Conservation (phyloP, 2,113 vertebrate species). For the Nymphicus hollandicus region DNA sequence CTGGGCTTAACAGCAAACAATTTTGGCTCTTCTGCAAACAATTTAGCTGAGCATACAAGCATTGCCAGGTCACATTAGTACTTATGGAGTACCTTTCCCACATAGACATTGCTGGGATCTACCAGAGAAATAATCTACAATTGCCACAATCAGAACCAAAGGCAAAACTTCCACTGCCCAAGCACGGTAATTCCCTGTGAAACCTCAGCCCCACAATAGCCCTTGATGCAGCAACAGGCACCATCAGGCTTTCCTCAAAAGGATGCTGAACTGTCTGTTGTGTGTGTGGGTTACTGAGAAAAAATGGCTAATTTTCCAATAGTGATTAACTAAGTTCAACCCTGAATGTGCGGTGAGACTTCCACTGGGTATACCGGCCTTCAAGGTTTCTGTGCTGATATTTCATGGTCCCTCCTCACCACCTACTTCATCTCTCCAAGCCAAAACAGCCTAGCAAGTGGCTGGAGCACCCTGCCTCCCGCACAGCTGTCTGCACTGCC, state of each 20-base stretch:
- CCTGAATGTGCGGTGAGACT: not conserved
- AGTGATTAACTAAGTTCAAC: fast-evolving
- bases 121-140: not conserved
- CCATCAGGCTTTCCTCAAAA: not conserved
- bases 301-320: not conserved
- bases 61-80: not conserved
- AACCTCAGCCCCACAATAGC: not conserved
- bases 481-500: not conserved
- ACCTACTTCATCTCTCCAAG: not conserved
- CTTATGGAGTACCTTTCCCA: not conserved
- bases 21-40: not conserved
- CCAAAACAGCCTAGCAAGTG: fast-evolving
- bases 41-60: not conserved
- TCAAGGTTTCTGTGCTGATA: not conserved
- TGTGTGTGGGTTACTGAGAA: not conserved
- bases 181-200: fast-evolving
- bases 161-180: not conserved
- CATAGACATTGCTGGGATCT: not conserved
- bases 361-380: not conserved
- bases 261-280: not conserved
- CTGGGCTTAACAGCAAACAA: not conserved
- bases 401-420: not conserved
- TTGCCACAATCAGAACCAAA: not conserved
- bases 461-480: not conserved
- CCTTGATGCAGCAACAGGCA: not conserved